phyloP scores from a whole-genome alignment of 2,113 vertebrate genomes.

The Vulpes lagopus region DNA sequence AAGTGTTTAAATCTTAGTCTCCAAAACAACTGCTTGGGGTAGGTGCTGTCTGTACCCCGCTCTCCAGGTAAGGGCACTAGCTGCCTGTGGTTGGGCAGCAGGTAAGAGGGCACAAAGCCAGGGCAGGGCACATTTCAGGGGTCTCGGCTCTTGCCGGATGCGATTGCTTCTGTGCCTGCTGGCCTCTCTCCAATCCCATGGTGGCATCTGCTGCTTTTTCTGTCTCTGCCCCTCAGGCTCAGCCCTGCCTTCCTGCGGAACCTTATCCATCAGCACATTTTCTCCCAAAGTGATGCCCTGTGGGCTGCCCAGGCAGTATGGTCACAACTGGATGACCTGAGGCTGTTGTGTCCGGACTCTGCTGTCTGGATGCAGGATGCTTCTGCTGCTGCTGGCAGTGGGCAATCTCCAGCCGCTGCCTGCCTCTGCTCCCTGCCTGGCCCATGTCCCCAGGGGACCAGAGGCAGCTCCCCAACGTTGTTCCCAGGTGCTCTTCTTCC shows the following conservation, averaged over 20 bases:
- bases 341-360: background rate
- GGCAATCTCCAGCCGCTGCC: background rate
- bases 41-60: fast-evolving
- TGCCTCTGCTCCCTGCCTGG: too few species aligned
- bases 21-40: background rate
- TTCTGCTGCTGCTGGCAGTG: background rate
- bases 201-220: background rate
- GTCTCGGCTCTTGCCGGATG: background rate
- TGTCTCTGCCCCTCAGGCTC: background rate
- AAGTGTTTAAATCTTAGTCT: background rate
- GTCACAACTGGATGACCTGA: background rate
- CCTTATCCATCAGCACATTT: too few species aligned
- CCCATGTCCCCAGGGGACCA: background rate
- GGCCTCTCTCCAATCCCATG: fast-evolving
- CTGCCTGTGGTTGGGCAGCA: background rate
- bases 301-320: background rate
- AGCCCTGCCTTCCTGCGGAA: fast-evolving
- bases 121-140: fast-evolving
- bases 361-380: background rate
- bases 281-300: background rate
- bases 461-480: background rate
- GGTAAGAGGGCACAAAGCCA: background rate
- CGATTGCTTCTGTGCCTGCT: fast-evolving
- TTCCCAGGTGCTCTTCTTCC: too few species aligned
- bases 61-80: background rate